Percentiles rank a stretch among this genome's conserved stretches.
phyloP scores from a whole-genome alignment of 2,113 vertebrate species.

The Eurypyga helias region DNA sequence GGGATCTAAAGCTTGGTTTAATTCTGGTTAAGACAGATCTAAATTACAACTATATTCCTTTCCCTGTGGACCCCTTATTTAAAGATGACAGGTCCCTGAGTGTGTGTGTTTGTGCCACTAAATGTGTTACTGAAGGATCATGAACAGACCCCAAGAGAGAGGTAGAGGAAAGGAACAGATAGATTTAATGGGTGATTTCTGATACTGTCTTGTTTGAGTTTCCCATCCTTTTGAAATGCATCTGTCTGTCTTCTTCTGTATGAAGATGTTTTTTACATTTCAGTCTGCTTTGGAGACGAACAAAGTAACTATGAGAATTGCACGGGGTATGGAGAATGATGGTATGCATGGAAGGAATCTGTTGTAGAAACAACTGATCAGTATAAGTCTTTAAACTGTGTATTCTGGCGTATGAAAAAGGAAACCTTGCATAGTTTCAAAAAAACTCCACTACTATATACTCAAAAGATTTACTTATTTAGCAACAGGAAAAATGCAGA shows the following conservation, averaged over 20 bases:
- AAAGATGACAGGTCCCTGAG: background rate
- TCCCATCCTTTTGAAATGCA: background rate
- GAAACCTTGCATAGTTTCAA: background rate
- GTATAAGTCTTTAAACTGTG: background rate
- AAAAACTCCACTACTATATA: background rate
- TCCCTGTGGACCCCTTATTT: background rate
- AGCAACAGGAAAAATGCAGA: background rate
- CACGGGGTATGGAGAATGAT: rapidly evolving
- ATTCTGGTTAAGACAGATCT: constrained; percentile 30
- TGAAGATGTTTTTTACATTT: background rate
- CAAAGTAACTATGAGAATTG: background rate
- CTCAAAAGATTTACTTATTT: background rate
- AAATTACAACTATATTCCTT: constrained; percentile 18
- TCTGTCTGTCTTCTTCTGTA: background rate
- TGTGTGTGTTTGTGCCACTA: background rate
- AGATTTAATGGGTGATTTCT: background rate
- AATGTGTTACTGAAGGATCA: background rate
- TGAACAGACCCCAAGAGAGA: background rate
- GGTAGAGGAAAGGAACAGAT: background rate
- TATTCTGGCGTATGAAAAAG: background rate
- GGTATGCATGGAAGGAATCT: background rate
- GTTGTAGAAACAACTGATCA: background rate
- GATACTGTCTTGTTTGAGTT: background rate
- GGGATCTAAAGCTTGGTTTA: constrained; percentile 30
- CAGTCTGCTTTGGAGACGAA: background rate